These are phyloP conservation scores for Campoplex nolae DNA, from an alignment of 2,888 invertebrate species.

Conservation along the genomic window DNA sequence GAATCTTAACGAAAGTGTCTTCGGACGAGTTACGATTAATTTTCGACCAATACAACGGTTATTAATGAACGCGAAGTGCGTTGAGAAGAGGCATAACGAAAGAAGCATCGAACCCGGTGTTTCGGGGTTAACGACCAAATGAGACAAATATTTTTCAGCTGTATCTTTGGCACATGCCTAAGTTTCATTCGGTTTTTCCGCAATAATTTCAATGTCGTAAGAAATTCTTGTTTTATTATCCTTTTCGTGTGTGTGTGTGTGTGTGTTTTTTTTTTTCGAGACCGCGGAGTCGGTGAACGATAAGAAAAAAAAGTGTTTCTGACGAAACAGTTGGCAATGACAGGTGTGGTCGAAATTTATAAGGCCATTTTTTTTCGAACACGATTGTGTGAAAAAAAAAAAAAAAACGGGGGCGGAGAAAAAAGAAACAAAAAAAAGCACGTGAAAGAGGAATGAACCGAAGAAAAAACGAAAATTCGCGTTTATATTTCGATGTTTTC, in stretches of 20 bases:
- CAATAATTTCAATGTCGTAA: slow-evolving; percentile 42
- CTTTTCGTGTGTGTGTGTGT: no score
- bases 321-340: slow-evolving; percentile 38
- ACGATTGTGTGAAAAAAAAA: neutral
- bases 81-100: neutral
- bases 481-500: neutral
- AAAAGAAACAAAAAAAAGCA: neutral
- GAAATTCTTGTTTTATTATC: slow-evolving; percentile 13
- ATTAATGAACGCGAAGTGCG: neutral
- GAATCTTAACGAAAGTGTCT: neutral
- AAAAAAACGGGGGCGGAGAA: no score
- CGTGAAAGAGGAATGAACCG: neutral
- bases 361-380: slow-evolving; percentile 21
- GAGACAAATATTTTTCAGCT: slow-evolving; percentile 46
- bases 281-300: slow-evolving; percentile 48
- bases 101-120: neutral
- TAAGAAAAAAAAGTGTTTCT: slow-evolving; percentile 34
- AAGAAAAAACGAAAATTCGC: neutral
- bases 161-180: slow-evolving; percentile 17
- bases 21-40: neutral
- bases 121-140: slow-evolving; percentile 37
- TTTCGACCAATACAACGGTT: neutral
- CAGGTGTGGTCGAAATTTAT: slow-evolving; percentile 7
- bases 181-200: slow-evolving; percentile 47
- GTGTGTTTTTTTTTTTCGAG: slow-evolving; percentile 12